Evolutionary conservation across 2,113 vertebrate species (phyloP).

Genomic region (Nymphicus hollandicus): DNA sequence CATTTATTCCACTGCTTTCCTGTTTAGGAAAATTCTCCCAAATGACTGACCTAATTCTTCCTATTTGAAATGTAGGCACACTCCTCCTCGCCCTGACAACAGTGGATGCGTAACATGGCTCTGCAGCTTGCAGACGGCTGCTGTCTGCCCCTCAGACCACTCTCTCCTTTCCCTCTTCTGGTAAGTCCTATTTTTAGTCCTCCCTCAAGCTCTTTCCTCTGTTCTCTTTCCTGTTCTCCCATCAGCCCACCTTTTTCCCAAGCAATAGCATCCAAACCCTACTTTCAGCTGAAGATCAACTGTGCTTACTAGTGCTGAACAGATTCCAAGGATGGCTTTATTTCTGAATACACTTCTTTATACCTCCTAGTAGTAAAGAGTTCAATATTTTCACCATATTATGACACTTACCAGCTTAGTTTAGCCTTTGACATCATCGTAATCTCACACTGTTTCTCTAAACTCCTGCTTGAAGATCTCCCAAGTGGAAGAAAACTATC

Average conservation of each 20-base stretch:
- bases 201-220: neutral
- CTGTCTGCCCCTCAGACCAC: neutral
- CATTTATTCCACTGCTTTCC: neutral
- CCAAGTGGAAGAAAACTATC: neutral
- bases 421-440: neutral
- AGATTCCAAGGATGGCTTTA: neutral
- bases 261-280: neutral
- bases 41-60: neutral
- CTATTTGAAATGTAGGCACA: neutral
- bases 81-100: neutral
- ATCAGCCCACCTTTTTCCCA: neutral
- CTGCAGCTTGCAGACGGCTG: neutral
- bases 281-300: neutral
- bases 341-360: neutral
- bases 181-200: slow-evolving; percentile 13
- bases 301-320: neutral
- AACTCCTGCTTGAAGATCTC: neutral
- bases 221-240: neutral
- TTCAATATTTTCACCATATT: neutral
- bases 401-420: neutral
- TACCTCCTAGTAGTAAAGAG: neutral
- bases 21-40: neutral
- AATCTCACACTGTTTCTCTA: neutral
- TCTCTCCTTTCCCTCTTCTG: neutral
- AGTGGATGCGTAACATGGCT: neutral